A percentile compares a stretch with the other conserved stretches of the same genome.
Evolutionary conservation across 2,797 vertebrate species (phyloP).

Genomic region (Sphenopsis melanotis): DNA sequence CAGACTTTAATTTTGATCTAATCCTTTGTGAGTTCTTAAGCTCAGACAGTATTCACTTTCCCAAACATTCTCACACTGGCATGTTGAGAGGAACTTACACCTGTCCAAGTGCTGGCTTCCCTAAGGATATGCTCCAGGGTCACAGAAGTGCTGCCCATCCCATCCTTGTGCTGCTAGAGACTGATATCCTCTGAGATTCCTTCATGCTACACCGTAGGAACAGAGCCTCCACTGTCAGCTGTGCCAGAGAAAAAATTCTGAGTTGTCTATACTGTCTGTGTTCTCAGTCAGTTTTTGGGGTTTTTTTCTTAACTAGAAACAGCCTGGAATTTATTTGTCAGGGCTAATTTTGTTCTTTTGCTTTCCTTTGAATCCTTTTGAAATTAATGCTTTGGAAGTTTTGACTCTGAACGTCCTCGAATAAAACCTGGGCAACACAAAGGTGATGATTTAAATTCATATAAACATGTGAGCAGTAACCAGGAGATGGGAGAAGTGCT

Average conservation of each 20-base stretch:
- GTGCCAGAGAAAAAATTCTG: not conserved
- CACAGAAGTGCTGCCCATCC: not conserved
- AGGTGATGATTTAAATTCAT: not conserved
- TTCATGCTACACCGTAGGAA: not conserved
- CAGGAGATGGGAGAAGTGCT: not conserved
- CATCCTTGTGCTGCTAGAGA: not conserved
- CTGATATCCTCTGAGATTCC: not conserved
- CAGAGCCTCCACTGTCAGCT: not conserved
- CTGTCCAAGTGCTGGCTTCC: not conserved
- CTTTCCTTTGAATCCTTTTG: not conserved
- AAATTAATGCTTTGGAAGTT: not conserved
- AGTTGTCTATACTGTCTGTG: not conserved
- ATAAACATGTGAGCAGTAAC: not conserved
- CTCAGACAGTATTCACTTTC: not conserved
- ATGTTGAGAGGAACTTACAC: not conserved
- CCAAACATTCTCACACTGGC: not conserved
- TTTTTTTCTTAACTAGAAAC: not conserved
- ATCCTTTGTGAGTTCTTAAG: not conserved
- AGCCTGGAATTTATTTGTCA: not conserved
- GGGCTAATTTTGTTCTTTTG: not conserved
- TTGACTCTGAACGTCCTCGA: not conserved
- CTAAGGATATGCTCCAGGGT: not conserved
- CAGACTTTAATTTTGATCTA: conserved; percentile 47
- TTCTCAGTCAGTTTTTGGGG: not conserved
- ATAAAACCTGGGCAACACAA: not conserved